Base-by-base conservation (phyloP, 2,888 invertebrate species). In the Tipula lateralis region DNA sequence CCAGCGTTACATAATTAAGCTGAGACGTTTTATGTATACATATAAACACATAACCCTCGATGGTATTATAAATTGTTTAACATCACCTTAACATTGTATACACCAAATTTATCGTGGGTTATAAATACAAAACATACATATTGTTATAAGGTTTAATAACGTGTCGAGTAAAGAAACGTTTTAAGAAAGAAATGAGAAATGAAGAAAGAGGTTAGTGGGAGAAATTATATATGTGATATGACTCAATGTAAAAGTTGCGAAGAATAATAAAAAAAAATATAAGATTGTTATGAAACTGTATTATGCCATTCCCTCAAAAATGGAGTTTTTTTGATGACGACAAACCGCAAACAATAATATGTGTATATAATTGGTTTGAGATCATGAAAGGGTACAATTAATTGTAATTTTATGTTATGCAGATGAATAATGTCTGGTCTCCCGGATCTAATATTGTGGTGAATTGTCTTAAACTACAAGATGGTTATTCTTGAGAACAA, bases 201-300 rank as follows among this genome's bases (percentile, higher is more conserved):
- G n/a, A 66, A 66, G 66, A 66, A 66, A 66, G 66, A 66, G 66
- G 66, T 66, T 66, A 66, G 66, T 66, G 66, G 66, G 66, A 66
- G 66, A 66, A 66, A 66, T 66, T 66, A 66, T 66, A 39, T 39
- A 66, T 66, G 3, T 44, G 66, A 66, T 66, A 66, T 66, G 66
- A 66, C 66, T 66, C 66, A 66, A 66, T 66, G 66, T 66, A 66
- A 66, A 66, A 66, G 66, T 66, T 66, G 66, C 66, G 24, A 66
- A 24, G 66, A 66, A 66, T 66, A 24, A 66, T 24, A 24, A 66
- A 66, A 24, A 9, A 66, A 50, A 5, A 50, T 16, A 50, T 50
- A 16, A 50, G 44, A 24, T 66, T 66, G 66, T 66, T 66, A 66
- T 66, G 66, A 66, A 66, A 66, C 66, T 66, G 66, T 66, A 66